phyloP scores from a whole-genome alignment of 2,113 vertebrate species.

The Lepisosteus oculatus region DNA sequence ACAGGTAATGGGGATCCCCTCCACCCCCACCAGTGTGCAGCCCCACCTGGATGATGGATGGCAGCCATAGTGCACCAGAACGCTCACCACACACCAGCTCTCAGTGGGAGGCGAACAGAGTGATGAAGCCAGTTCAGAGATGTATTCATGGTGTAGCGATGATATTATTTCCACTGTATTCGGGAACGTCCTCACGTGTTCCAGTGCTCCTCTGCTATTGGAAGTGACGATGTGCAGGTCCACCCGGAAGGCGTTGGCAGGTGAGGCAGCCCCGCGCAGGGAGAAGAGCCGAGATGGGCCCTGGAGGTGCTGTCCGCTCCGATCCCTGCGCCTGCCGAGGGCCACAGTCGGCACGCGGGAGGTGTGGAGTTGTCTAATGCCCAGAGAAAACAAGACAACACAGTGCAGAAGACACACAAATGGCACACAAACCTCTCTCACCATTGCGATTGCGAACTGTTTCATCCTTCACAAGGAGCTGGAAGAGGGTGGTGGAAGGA shows the following conservation, averaged over 20 bases:
- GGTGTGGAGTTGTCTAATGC: slow-evolving; percentile 10
- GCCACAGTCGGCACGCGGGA: slow-evolving; percentile 5
- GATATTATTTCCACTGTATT: too few species aligned
- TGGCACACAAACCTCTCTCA: slow-evolving; percentile 1
- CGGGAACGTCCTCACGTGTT: too few species aligned
- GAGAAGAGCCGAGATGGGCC: not conserved
- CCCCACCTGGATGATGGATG: too few species aligned
- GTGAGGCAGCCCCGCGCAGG: not conserved
- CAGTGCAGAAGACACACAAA: slow-evolving; percentile 7
- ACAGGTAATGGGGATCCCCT: too few species aligned
- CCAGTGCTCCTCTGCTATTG: too few species aligned
- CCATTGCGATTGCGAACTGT: slow-evolving; percentile 3
- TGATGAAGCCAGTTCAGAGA: too few species aligned
- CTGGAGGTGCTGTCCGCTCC: not conserved
- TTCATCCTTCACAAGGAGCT: slow-evolving; percentile 6
- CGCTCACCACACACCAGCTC: too few species aligned
- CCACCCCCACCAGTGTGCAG: too few species aligned
- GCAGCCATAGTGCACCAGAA: too few species aligned
- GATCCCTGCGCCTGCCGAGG: not conserved
- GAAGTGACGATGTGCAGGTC: slow-evolving; percentile 15
- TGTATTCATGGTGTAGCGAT: too few species aligned
- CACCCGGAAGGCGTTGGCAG: slow-evolving; percentile 9
- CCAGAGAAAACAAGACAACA: not conserved
- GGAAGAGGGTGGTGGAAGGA: too few species aligned
- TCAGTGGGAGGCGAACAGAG: too few species aligned